These are phyloP conservation scores for Trichonephila clavata DNA, from an alignment of 1,140 invertebrate species.

Conservation along the genomic window DNA sequence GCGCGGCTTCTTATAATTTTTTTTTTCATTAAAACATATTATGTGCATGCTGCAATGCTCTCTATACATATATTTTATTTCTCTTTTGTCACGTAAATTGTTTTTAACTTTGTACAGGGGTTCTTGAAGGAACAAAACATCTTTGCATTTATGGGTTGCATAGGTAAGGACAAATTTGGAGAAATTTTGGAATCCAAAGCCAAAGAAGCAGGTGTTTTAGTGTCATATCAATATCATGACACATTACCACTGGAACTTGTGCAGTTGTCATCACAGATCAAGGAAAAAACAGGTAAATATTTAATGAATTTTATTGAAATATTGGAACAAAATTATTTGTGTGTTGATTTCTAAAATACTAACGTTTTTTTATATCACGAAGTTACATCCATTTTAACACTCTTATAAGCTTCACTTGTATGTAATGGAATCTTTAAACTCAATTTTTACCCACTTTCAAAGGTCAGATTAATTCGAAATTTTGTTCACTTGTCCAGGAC, in stretches of 20 bases:
- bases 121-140: conserved; percentile 90
- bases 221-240: conserved; percentile 90
- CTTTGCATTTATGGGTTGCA: conserved; percentile 95
- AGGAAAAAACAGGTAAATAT: conserved; percentile 80
- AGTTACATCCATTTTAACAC: no score
- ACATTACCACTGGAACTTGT: conserved; percentile 91
- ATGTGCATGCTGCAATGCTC: no score
- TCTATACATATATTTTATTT: no score
- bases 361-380: no score
- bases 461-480: no score
- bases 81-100: not conserved
- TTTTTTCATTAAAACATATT: no score
- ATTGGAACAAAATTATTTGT: not conserved
- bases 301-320: not conserved
- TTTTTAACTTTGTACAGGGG: conserved; percentile 85
- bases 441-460: no score
- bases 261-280: conserved; percentile 89
- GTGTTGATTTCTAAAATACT: no score
- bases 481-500: no score
- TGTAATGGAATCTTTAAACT: no score
- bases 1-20: no score
- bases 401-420: no score
- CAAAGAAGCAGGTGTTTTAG: conserved; percentile 90
- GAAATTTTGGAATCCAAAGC: conserved; percentile 92
- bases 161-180: conserved; percentile 95